A percentile compares a stretch with the other conserved stretches of the same genome.
Evolutionary conservation across 2,797 vertebrate genomes (phyloP).

Genomic region (Xenentodon cancila): DNA sequence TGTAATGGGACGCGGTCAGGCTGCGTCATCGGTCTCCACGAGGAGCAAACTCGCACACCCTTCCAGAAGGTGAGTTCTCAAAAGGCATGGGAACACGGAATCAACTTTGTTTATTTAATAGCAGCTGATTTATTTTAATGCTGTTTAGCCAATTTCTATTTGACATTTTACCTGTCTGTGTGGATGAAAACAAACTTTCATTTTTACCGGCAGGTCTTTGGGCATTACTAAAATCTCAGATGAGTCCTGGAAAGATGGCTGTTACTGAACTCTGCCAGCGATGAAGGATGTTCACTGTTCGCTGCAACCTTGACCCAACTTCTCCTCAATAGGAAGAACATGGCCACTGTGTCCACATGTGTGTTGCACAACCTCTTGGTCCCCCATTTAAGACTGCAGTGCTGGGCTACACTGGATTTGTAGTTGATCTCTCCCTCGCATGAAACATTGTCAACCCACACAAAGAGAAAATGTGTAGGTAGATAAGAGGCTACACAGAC

Average conservation of each 20-base stretch:
- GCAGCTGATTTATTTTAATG: too few species aligned
- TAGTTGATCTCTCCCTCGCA: conserved; percentile 66
- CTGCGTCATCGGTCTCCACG: conserved; percentile 60
- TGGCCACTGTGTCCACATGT: conserved; percentile 36
- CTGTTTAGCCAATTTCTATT: background rate
- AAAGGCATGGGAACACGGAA: background rate
- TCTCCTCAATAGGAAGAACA: conserved; percentile 35
- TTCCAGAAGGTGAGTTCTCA: conserved; percentile 80
- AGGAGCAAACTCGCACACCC: conserved; percentile 84
- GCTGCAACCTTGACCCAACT: conserved; percentile 45
- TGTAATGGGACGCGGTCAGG: conserved; percentile 69
- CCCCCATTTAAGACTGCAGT: conserved; percentile 80
- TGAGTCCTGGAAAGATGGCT: conserved; percentile 94
- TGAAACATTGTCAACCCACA: conserved; percentile 72
- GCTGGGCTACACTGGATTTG: conserved; percentile 70
- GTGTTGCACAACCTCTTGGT: conserved; percentile 51
- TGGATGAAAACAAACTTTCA: conserved; percentile 16
- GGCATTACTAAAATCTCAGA: conserved; percentile 84
- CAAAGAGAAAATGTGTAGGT: conserved; percentile 52
- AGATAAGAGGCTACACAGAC: conserved; percentile 44
- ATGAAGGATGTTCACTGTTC: conserved; percentile 59
- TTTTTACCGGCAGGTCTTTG: conserved; percentile 79
- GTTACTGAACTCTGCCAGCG: conserved; percentile 82
- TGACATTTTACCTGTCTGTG: background rate
- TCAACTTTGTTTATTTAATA: too few species aligned